Evolutionary conservation across 2,888 invertebrate genomes (phyloP).

Genomic region (Oxyteleia sp.): DNA sequence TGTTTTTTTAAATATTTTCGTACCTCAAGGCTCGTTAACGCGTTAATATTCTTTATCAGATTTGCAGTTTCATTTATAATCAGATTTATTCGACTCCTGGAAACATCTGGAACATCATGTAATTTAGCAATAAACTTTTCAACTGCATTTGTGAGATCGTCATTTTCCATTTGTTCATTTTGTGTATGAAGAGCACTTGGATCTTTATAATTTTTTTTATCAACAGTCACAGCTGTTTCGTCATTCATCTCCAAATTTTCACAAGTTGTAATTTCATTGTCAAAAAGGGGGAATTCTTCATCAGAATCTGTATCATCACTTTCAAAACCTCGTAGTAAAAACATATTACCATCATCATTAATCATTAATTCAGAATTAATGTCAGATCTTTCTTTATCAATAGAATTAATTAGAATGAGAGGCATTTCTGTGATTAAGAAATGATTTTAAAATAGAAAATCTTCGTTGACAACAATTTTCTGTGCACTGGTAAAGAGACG

Average conservation of each 20-base stretch:
- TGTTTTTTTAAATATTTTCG: not conserved
- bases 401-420: too few relatives aligned
- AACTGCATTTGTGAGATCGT: not conserved
- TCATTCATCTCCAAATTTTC: too few relatives aligned
- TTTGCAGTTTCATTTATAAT: not conserved
- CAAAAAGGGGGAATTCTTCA: not conserved
- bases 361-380: too few relatives aligned
- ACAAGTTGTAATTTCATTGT: not conserved
- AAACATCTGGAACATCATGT: not conserved
- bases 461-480: not conserved
- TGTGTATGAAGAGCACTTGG: too few relatives aligned
- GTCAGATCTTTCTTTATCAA: too few relatives aligned
- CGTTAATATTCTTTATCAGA: not conserved
- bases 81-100: not conserved
- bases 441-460: constrained; percentile 21
- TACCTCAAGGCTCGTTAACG: not conserved
- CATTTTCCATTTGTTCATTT: too few relatives aligned
- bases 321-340: too few relatives aligned
- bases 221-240: too few relatives aligned
- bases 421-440: constrained; percentile 14
- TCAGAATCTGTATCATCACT: constrained; percentile 4
- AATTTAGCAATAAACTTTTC: constrained; percentile 4
- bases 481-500: not conserved
- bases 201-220: not conserved
- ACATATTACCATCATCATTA: too few relatives aligned